phyloP scores from a whole-genome alignment of 2,797 vertebrate species.

The Cichlasoma orientale region DNA sequence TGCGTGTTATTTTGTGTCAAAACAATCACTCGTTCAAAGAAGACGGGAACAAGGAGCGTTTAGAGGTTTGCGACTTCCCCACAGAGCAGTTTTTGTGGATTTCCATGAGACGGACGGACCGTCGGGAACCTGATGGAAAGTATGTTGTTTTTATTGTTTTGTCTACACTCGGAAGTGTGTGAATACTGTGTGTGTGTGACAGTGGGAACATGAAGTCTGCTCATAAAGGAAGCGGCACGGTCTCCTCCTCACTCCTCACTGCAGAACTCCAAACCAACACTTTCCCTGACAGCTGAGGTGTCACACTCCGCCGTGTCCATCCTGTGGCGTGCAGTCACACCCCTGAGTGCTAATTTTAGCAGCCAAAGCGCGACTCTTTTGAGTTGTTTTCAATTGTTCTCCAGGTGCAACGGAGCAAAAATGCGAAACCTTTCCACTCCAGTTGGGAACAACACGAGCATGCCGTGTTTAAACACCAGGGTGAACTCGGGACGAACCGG shows the following conservation, averaged over 20 bases:
- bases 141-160: background rate
- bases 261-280: background rate
- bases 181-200: background rate
- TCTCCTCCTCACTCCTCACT: background rate
- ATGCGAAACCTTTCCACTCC: slow-evolving; percentile 39
- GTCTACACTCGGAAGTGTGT: slow-evolving; percentile 10
- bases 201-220: background rate
- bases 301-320: background rate
- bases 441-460: slow-evolving; percentile 23
- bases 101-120: slow-evolving; percentile 33
- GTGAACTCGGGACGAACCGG: slow-evolving; percentile 15
- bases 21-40: slow-evolving; percentile 38
- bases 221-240: background rate
- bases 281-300: slow-evolving; percentile 1
- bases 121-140: slow-evolving; percentile 2
- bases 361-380: slow-evolving; percentile 3
- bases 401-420: slow-evolving; percentile 39
- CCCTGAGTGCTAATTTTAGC: slow-evolving; percentile 1
- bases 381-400: slow-evolving; percentile 13
- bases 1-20: slow-evolving; percentile 19
- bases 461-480: slow-evolving; percentile 1
- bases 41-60: background rate
- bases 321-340: background rate
- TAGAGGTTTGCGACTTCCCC: slow-evolving; percentile 5
- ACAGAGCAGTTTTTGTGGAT: background rate